A percentile compares a stretch with the other conserved stretches of the same genome.
Conservation (phyloP, 2,113 vertebrate species). For the Pheucticus melanocephalus region DNA sequence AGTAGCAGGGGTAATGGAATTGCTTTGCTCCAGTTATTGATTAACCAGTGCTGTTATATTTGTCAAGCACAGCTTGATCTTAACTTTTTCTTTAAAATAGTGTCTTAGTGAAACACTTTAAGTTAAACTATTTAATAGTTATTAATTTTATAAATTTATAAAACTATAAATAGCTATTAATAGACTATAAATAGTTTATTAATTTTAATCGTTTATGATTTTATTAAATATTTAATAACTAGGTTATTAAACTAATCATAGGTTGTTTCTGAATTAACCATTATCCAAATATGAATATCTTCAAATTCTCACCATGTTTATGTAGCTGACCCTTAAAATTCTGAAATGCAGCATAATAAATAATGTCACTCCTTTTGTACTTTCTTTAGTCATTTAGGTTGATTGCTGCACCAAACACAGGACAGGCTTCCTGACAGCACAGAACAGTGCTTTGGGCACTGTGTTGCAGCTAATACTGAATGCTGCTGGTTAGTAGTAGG, state of each 20-base stretch:
- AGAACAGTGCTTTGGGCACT: background rate
- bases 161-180: too few relatives aligned
- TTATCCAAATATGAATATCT: background rate
- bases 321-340: background rate
- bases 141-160: too few relatives aligned
- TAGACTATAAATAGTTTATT: too few relatives aligned
- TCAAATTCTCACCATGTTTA: background rate
- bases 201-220: too few relatives aligned
- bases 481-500: background rate
- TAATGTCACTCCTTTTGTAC: background rate
- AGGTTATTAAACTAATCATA: background rate
- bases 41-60: background rate
- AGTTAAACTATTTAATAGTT: background rate
- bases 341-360: background rate
- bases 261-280: background rate
- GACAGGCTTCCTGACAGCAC: background rate
- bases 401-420: background rate
- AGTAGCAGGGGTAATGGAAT: background rate
- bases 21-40: constrained; percentile 11
- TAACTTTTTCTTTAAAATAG: background rate
- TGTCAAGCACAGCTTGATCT: background rate
- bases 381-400: background rate
- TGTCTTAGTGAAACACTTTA: background rate
- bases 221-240: too few relatives aligned
- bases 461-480: background rate